phyloP scores from a whole-genome alignment of 2,113 vertebrate genomes.

The Rhizomys pruinosus region DNA sequence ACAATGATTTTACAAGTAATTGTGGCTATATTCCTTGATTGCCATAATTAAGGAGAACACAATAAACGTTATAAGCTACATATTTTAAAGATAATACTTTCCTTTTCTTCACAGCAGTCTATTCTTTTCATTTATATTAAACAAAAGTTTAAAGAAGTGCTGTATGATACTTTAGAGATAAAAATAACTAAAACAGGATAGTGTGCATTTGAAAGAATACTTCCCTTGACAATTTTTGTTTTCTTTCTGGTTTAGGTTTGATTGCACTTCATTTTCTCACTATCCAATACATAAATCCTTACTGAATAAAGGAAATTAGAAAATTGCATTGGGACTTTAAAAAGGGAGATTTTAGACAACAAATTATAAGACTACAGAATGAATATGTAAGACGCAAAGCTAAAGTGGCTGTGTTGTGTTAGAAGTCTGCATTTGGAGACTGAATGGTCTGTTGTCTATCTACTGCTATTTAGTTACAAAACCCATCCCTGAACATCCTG shows the following conservation, averaged over 20 bases:
- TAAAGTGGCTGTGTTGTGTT: background rate
- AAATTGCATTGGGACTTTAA: background rate
- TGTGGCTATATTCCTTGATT: background rate
- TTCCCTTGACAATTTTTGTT: background rate
- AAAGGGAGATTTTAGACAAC: too few species aligned
- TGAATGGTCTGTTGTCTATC: background rate
- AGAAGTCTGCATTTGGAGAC: background rate
- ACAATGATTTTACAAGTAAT: background rate
- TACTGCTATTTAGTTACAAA: background rate
- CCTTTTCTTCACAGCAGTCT: background rate
- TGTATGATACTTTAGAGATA: background rate
- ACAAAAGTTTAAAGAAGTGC: background rate
- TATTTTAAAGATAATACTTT: conserved; percentile 15
- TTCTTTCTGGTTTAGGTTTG: background rate
- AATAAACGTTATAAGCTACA: background rate
- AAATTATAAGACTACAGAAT: background rate
- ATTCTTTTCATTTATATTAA: background rate
- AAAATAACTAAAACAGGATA: background rate
- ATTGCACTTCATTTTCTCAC: background rate
- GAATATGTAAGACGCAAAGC: background rate
- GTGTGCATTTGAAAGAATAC: background rate
- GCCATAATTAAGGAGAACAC: background rate
- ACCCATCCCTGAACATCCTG: rapidly evolving
- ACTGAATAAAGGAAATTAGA: background rate
- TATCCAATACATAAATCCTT: background rate